Evolutionary conservation across 23 tunicate genomes (phyloP), one percentile per base, ranked within the genome.

Genomic region (Ascidia mentula): DNA sequence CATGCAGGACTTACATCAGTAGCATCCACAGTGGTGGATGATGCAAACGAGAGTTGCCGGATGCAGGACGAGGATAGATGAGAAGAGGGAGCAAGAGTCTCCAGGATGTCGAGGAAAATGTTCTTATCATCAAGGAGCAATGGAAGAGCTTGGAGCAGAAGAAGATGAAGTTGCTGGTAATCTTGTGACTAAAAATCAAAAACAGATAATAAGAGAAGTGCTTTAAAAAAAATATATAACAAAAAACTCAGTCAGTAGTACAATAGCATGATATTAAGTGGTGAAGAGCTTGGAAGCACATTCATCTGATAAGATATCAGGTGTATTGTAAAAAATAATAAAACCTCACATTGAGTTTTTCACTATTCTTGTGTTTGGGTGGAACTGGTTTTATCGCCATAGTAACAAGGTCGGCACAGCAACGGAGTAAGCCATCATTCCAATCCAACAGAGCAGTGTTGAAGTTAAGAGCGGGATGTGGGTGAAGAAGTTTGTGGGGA

Each of bases 61-160:
- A 53, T 28, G 24, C 24, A 28, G 65, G 65, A 53, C 7, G 53
- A 42, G 53, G 53, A 42, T 9, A 15, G 53, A 42, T 42, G 53
- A 15, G 65, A 53, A 20, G 7, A 9, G 13, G 65, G 24, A 28
- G 22, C 24, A 9, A 28, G 13, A 6, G 75, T 22, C 18, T 34
- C 34, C 39, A 71, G 75, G 70, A 75, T 38, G 0, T 28, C 61
- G n/a, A 69, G 46, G 60, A 85, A 37, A 18, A 42, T 59, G 17
- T 85, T 46, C 31, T 85, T 83, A 42, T 79, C 82, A 6, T 45
- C 45, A 31, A 85, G 74, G 34, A 85, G 78, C 34, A 40, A 37
- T 5, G 89, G 89, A 32, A 85, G 83, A 42, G 83, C 61, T 32
- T 73, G 72, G 65, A 82, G 46, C 31, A 82, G 79, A 40, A 40